A percentile compares a stretch with the other conserved stretches of the same genome.
These are phyloP conservation scores for Catharus ustulatus DNA, from an alignment of 2,797 vertebrate genomes.

Conservation along the genomic window DNA sequence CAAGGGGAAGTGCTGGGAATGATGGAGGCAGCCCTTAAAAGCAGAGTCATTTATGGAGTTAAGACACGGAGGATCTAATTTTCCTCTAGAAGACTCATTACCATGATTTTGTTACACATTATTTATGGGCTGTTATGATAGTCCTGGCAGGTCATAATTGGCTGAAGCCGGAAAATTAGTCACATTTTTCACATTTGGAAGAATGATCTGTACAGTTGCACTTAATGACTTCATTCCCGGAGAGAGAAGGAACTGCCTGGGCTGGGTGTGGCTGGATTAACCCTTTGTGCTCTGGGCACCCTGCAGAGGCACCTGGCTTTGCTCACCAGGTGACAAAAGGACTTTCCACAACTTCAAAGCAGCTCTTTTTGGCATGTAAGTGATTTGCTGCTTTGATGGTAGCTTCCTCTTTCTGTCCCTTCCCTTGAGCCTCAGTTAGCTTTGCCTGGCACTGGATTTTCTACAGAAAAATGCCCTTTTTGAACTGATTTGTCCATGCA, in stretches of 20 bases:
- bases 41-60: background rate
- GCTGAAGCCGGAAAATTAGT: slow-evolving; percentile 56
- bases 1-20: background rate
- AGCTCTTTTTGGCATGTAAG: background rate
- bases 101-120: slow-evolving; percentile 51
- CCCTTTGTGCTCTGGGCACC: background rate
- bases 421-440: background rate
- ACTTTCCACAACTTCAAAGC: background rate
- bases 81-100: slow-evolving; percentile 57
- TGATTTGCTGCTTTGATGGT: background rate
- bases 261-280: background rate
- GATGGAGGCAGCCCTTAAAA: background rate
- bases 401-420: background rate
- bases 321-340: background rate
- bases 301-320: background rate
- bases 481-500: background rate
- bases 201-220: slow-evolving; percentile 32
- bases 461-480: background rate
- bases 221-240: slow-evolving; percentile 55
- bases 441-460: background rate
- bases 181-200: slow-evolving; percentile 61
- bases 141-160: slow-evolving; percentile 55
- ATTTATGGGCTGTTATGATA: slow-evolving; percentile 68
- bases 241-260: background rate
- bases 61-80: slow-evolving; percentile 29